Conservation (phyloP, 2,797 vertebrate genomes). For the Glyptemys insculpta region DNA sequence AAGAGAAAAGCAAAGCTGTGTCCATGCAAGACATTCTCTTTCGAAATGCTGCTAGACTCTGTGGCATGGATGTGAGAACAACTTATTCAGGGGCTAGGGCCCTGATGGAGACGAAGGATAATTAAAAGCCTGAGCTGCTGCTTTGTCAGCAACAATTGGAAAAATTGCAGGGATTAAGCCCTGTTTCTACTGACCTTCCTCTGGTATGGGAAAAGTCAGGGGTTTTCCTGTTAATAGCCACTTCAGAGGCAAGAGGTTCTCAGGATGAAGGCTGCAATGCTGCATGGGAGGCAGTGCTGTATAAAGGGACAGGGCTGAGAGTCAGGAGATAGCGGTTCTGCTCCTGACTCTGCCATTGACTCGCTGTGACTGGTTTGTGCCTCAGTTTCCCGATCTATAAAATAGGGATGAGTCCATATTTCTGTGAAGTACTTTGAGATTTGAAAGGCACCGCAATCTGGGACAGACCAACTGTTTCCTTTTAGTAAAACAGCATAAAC, state of each 20-base stretch:
- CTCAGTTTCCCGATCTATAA: not conserved
- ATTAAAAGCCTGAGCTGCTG: not conserved
- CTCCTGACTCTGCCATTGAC: not conserved
- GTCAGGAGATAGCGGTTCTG: not conserved
- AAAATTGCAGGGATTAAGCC: not conserved
- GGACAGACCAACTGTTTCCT: not conserved
- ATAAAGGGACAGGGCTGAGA: not conserved
- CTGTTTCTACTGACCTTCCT: not conserved
- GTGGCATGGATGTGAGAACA: not conserved
- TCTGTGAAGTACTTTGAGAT: not conserved
- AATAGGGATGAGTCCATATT: not conserved
- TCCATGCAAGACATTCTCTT: not conserved
- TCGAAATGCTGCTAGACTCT: not conserved
- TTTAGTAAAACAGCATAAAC: not conserved
- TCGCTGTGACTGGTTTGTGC: accelerated
- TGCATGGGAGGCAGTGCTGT: not conserved
- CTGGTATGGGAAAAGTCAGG: not conserved
- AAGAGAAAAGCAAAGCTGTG: not conserved
- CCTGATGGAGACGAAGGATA: not conserved
- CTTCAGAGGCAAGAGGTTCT: not conserved
- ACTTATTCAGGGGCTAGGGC: not conserved
- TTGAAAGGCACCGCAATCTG: not conserved
- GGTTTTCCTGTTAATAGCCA: not conserved
- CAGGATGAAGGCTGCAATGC: not conserved
- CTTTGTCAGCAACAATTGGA: not conserved